These are phyloP conservation scores for Silvanus unidentatus DNA, from an alignment of 2,888 invertebrate genomes.

Conservation along the genomic window DNA sequence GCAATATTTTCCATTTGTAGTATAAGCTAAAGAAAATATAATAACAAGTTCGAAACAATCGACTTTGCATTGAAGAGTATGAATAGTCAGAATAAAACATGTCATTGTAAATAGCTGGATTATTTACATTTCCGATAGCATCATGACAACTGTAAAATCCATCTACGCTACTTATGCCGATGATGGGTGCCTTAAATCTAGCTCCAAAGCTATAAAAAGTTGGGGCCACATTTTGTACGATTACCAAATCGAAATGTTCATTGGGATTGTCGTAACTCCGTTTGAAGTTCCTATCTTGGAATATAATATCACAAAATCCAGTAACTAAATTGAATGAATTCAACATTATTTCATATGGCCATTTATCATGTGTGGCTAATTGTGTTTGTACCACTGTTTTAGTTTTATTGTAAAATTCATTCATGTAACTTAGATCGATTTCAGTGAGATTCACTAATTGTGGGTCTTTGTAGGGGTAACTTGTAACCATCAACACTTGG, in stretches of 20 bases:
- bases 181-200: conserved; percentile 25
- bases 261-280: conserved; percentile 22
- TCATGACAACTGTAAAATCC: conserved; percentile 26
- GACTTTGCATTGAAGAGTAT: not conserved
- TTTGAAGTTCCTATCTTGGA: conserved; percentile 25
- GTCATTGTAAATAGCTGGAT: conserved; percentile 30
- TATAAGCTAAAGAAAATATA: conserved; percentile 28
- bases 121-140: conserved; percentile 28
- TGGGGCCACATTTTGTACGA: conserved; percentile 30
- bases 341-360: no score
- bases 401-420: no score
- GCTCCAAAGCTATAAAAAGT: conserved; percentile 27
- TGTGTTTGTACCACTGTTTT: no score
- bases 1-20: conserved; percentile 26
- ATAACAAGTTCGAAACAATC: conserved; percentile 15
- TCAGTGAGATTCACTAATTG: no score
- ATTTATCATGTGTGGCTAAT: no score
- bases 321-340: conserved; percentile 25
- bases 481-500: no score
- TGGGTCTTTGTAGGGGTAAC: no score
- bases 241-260: conserved; percentile 29
- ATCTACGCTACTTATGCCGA: conserved; percentile 30
- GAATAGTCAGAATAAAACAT: conserved; percentile 20
- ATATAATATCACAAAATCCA: conserved; percentile 23
- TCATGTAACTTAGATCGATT: no score